Conservation (phyloP, 2,113 vertebrate species). For the Megaleporinus macrocephalus region DNA sequence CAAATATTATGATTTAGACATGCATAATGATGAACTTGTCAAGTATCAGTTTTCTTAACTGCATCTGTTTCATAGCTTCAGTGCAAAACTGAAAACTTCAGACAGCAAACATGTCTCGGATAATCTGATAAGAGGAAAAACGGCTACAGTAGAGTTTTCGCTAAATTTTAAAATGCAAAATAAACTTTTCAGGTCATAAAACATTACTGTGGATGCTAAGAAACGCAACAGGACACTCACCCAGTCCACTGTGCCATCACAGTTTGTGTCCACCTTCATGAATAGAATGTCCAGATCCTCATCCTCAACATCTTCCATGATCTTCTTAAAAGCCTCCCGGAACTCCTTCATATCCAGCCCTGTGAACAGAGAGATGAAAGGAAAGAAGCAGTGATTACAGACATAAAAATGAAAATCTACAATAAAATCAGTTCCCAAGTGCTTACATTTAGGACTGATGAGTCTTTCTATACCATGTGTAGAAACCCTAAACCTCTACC, state of each 20-base stretch:
- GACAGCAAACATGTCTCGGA: too few species aligned
- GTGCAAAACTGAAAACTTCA: too few species aligned
- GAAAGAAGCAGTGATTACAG: neutral
- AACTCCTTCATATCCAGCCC: conserved; percentile 54
- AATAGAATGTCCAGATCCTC: conserved; percentile 62
- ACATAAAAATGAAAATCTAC: neutral
- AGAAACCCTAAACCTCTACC: too few species aligned
- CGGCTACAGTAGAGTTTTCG: neutral
- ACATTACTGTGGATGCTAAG: neutral
- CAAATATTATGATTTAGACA: too few species aligned
- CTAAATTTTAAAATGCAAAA: neutral
- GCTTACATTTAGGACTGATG: too few species aligned
- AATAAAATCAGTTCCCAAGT: too few species aligned
- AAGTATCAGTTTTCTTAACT: too few species aligned
- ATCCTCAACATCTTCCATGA: conserved; percentile 39
- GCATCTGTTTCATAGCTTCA: too few species aligned
- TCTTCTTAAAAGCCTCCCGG: conserved; percentile 58
- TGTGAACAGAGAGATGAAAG: neutral
- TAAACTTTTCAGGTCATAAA: neutral
- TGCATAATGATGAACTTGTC: too few species aligned
- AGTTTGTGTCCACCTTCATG: conserved; percentile 66
- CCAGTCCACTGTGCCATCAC: conserved; percentile 66
- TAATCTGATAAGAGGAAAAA: too few species aligned
- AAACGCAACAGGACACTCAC: conserved; percentile 50
- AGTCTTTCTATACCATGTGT: too few species aligned